Evolutionary conservation across 2,888 invertebrate genomes (phyloP).

Genomic region (Hecatera dysodea): DNA sequence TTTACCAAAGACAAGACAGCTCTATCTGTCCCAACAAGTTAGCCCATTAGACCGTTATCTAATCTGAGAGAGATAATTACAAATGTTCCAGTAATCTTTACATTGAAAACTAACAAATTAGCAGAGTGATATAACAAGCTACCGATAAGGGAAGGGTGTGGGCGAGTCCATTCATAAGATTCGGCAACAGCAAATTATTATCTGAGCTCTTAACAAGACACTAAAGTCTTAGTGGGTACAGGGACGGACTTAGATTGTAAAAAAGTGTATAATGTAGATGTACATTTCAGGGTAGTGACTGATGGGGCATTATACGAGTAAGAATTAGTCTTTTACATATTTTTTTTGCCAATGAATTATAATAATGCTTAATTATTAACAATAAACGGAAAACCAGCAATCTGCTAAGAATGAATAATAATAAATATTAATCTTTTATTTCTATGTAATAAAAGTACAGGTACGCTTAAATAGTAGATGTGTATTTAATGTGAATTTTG

Average conservation of each 20-base stretch:
- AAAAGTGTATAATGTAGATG: no score
- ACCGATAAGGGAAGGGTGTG: constrained; percentile 49
- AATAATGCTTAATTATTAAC: no score
- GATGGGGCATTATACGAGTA: no score
- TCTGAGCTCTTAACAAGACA: constrained; percentile 35
- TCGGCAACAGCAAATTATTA: constrained; percentile 37
- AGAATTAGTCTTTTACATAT: no score
- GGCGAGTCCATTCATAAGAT: constrained; percentile 66
- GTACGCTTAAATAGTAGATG: no score
- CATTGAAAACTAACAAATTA: constrained; percentile 60
- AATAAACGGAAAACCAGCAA: no score
- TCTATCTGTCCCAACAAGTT: constrained; percentile 33
- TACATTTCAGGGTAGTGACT: no score
- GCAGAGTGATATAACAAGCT: constrained; percentile 41
- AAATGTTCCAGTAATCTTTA: constrained; percentile 53
- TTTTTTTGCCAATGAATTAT: no score
- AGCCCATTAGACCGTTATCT: constrained; percentile 49
- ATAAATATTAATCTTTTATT: no score
- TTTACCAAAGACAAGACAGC: constrained; percentile 23
- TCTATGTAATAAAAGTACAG: no score
- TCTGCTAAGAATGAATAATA: no score
- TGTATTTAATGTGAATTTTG: no score
- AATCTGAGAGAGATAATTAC: constrained; percentile 45
- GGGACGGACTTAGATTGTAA: constrained; percentile 18
- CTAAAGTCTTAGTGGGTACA: constrained; percentile 39